Evolutionary conservation across 2,888 invertebrate species (phyloP).

Genomic region (Polymixis lichenea): DNA sequence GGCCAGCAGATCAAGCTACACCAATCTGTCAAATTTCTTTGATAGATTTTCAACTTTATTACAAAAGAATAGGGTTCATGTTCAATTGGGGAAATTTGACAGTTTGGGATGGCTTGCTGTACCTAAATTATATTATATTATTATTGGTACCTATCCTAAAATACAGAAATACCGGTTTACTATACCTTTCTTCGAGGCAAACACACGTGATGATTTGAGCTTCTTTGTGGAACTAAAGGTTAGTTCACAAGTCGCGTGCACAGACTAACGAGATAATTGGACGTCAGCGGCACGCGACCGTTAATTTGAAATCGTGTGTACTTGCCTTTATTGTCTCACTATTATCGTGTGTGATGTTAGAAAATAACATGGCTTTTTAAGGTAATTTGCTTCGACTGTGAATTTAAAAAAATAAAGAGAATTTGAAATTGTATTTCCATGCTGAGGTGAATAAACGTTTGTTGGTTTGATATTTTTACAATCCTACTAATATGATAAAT

Average conservation of each 20-base stretch:
- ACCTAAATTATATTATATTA: too few species aligned
- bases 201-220: background rate
- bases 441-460: background rate
- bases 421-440: background rate
- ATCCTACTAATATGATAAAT: too few species aligned
- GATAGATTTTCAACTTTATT: too few species aligned
- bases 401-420: background rate
- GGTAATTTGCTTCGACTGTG: constrained; percentile 9
- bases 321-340: constrained; percentile 39
- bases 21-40: too few species aligned
- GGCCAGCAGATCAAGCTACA: too few species aligned
- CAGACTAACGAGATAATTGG: constrained; percentile 65
- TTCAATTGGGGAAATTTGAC: too few species aligned
- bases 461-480: background rate
- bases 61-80: too few species aligned
- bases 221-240: constrained; percentile 20
- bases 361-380: constrained; percentile 15
- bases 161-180: background rate
- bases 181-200: background rate
- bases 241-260: constrained; percentile 49
- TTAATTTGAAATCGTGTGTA: constrained; percentile 52
- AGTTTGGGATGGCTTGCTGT: too few species aligned
- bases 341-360: constrained; percentile 19
- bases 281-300: constrained; percentile 43
- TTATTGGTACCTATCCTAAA: too few species aligned